Base-by-base conservation (phyloP, 1,140 invertebrate species). In the Trissolcus basalis region DNA sequence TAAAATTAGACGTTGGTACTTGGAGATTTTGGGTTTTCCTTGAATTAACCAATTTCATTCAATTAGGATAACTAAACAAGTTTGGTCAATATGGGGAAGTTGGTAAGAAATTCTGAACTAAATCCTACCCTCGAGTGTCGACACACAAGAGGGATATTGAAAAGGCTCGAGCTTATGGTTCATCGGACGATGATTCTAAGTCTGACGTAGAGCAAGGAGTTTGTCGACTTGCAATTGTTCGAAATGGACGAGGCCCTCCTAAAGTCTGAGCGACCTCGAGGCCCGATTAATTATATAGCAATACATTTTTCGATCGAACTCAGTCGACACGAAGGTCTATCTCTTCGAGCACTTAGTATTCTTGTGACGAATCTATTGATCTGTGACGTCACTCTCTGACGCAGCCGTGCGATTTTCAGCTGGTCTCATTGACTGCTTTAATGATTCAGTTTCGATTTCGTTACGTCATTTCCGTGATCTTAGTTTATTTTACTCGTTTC, bases 311-410 rank as follows among this genome's bases (percentile, higher is more conserved):
- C 67, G 74, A 72, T 77, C 74, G 67, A 77, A 77, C 13, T 41
- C 55, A 6, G 1, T 27, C 6, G 4, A 11, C 13, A 33, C 44
- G 65, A 65, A 70, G 73, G 61, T 69, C 59, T 60, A 35, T 41
- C 60, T 50, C 33, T 13, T 15, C 47, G 48, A 67, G 56, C 9
- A 27, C 61, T 71, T 63, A 63, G 43, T 72, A 68, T 72, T 70
- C 74, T 63, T 51, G 61, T 77, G 67, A 77, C 74, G 74, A 71
- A 65, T 77, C 56, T 77, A 77, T 77, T 77, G 74, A 77, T 77
- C 63, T 58, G 15, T 71, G 67, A 77, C 74, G 74, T 77, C 67
- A 77, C 55, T 19, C 32, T 71, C 74, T 71, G 74, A 71, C 74
- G 74, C 67, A 76, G 65, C 12, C 73, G 60, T 70, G 73, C 55